A percentile compares a stretch with the other conserved stretches of the same genome.
Evolutionary conservation across 2,888 invertebrate species (phyloP).

Genomic region (Drosophila paracracens): DNA sequence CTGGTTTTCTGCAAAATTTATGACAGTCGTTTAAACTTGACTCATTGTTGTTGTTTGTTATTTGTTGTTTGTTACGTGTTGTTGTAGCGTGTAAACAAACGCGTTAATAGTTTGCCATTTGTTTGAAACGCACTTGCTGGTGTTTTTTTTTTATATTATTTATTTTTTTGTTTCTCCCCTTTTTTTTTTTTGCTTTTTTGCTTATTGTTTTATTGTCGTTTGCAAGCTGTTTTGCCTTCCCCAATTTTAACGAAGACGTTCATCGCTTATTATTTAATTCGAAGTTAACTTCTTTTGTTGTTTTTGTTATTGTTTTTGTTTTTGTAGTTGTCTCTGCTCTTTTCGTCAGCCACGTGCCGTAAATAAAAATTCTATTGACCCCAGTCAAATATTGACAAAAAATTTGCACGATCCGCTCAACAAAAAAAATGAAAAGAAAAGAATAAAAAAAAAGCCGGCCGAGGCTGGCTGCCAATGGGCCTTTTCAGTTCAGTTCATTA

Average conservation of each 20-base stretch:
- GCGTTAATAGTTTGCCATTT: conserved; percentile 76
- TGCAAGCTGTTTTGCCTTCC: conserved; percentile 48
- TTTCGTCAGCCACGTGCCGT: conserved; percentile 64
- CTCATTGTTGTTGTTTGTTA: conserved; percentile 36
- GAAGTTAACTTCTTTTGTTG: conserved; percentile 12
- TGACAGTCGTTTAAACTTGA: conserved; percentile 62
- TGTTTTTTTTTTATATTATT: neutral
- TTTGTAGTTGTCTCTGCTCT: conserved; percentile 29
- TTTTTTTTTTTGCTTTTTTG: conserved; percentile 21
- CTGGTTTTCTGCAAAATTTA: conserved; percentile 59
- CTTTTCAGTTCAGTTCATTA: conserved; percentile 17
- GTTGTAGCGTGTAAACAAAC: conserved; percentile 66
- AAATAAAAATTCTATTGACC: conserved; percentile 77
- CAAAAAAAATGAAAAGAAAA: neutral
- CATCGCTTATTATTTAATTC: conserved; percentile 68
- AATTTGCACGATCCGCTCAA: conserved; percentile 56
- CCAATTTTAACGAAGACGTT: conserved; percentile 34
- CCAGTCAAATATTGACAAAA: conserved; percentile 67
- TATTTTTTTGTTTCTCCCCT: conserved; percentile 21
- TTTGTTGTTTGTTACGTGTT: conserved; percentile 14
- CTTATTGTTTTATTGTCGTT: conserved; percentile 39
- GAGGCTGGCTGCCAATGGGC: conserved; percentile 35
- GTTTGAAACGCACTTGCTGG: conserved; percentile 52
- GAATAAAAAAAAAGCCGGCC: conserved; percentile 1
- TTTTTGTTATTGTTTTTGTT: conserved; percentile 10